Evolutionary conservation across 1,140 invertebrate genomes (phyloP).

Genomic region (Eriocheir sinensis): DNA sequence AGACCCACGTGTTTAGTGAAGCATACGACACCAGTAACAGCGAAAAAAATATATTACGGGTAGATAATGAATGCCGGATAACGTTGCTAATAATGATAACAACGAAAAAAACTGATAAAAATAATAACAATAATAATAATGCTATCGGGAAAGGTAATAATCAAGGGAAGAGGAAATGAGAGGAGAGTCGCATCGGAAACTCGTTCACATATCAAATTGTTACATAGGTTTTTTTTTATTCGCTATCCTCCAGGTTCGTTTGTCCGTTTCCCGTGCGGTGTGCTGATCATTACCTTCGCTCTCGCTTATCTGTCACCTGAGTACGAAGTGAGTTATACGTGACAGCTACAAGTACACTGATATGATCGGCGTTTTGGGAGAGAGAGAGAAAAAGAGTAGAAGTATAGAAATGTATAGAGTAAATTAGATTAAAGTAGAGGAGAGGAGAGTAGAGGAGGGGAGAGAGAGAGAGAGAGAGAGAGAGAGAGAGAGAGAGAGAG

Average conservation of each 20-base stretch:
- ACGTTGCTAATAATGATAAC: neutral
- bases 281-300: no score
- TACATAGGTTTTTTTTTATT: no score
- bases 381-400: neutral
- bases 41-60: neutral
- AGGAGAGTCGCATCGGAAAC: neutral
- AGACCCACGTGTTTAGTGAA: neutral
- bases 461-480: neutral
- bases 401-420: neutral
- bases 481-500: neutral
- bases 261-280: no score
- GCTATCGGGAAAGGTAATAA: no score
- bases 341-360: neutral
- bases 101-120: no score
- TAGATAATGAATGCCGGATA: neutral
- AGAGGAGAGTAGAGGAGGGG: neutral
- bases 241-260: no score
- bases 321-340: neutral
- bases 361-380: neutral
- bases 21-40: neutral
- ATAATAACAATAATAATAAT: neutral
- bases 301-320: neutral
- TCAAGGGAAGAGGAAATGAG: neutral
- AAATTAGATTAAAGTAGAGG: neutral
- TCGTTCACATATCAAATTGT: neutral